These are phyloP conservation scores for Ricordea florida DNA, from an alignment of 92 coral and sea anemone genomes.

Conservation along the genomic window DNA sequence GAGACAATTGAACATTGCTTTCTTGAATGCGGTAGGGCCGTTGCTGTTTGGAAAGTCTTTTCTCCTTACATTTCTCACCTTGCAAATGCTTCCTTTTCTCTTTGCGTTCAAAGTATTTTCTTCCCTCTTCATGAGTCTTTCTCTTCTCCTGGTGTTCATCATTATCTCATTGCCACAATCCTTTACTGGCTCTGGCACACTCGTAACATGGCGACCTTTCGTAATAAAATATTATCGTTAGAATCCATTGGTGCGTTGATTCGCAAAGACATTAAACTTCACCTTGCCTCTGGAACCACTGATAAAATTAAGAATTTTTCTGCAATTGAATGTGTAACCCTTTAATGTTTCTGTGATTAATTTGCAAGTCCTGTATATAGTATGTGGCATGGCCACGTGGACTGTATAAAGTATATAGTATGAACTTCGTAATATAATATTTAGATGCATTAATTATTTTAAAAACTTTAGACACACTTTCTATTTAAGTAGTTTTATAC, in stretches of 20 bases:
- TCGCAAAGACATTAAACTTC: not conserved
- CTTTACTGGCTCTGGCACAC: not conserved
- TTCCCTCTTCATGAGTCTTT: not conserved
- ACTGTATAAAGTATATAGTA: too few relatives aligned
- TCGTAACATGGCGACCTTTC: not conserved
- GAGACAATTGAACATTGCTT: slow-evolving; percentile 40
- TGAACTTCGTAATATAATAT: too few relatives aligned
- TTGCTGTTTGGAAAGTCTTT: not conserved
- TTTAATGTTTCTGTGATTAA: too few relatives aligned
- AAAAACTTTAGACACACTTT: too few relatives aligned
- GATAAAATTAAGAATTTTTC: too few relatives aligned
- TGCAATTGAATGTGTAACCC: too few relatives aligned
- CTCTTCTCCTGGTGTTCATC: not conserved
- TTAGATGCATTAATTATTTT: too few relatives aligned
- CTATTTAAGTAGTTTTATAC: too few relatives aligned
- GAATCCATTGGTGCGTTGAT: not conserved
- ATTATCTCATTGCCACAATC: not conserved
- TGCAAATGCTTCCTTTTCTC: not conserved
- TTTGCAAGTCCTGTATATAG: too few relatives aligned
- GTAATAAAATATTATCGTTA: not conserved
- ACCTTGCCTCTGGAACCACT: too few relatives aligned
- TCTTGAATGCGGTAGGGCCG: not conserved
- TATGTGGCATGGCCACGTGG: too few relatives aligned
- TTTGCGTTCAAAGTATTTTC: not conserved
- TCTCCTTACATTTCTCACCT: not conserved